Conservation (phyloP, 1,140 invertebrate genomes). For the Drosophila ananassae region DNA sequence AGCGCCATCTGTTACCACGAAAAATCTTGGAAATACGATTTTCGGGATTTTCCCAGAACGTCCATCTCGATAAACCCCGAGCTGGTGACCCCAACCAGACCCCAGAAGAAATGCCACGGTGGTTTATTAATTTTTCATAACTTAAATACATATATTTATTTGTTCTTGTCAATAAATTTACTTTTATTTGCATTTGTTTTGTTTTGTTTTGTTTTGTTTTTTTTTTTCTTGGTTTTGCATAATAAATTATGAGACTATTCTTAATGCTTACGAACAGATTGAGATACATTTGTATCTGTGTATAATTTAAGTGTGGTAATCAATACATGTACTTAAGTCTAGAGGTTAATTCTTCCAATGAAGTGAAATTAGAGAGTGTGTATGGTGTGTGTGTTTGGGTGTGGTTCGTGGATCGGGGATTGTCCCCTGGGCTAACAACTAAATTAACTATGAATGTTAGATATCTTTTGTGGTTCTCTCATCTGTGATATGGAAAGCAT, state of each 20-base stretch:
- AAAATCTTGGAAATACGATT: slow-evolving; percentile 40
- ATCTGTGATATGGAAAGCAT: slow-evolving; percentile 79
- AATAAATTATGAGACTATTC: slow-evolving; percentile 79
- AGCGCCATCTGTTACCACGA: slow-evolving; percentile 60
- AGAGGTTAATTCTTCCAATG: slow-evolving; percentile 31
- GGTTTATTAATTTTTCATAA: slow-evolving; percentile 81
- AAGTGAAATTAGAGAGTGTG: slow-evolving; percentile 48
- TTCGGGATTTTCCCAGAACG: slow-evolving; percentile 55
- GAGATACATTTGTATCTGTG: slow-evolving; percentile 61
- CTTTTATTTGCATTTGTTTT: slow-evolving; percentile 56
- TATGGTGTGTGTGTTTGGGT: slow-evolving; percentile 26
- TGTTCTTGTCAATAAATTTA: slow-evolving; percentile 51
- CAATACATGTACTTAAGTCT: slow-evolving; percentile 45
- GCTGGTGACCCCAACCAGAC: neutral
- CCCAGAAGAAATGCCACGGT: slow-evolving; percentile 41
- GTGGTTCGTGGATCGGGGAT: slow-evolving; percentile 39
- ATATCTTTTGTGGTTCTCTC: slow-evolving; percentile 70
- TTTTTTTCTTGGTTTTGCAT: slow-evolving; percentile 43
- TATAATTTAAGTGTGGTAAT: slow-evolving; percentile 49
- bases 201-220: slow-evolving; percentile 41
- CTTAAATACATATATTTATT: slow-evolving; percentile 79
- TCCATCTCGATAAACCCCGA: slow-evolving; percentile 48
- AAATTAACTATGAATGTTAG: slow-evolving; percentile 79
- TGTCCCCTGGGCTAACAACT: slow-evolving; percentile 53
- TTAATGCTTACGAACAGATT: slow-evolving; percentile 71